Evolutionary conservation across 2,888 invertebrate genomes (phyloP), one percentile per base, ranked within the genome.

Genomic region (Conops quadrifasciatus): DNA sequence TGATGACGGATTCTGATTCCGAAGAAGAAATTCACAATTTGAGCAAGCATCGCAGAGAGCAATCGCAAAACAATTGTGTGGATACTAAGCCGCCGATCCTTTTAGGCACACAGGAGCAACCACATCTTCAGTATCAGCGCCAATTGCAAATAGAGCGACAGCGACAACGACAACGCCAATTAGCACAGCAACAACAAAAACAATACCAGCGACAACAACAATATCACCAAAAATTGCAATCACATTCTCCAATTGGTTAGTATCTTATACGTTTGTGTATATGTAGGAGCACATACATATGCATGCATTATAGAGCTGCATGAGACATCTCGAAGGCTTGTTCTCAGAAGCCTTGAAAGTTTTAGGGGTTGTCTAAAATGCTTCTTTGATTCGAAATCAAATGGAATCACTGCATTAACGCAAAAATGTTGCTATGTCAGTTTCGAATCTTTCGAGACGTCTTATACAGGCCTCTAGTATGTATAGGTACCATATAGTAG

Each of bases 1-100:
- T 91, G 76, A 87, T 93, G 78, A 90, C 92, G 70, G 93, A 93
- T 84, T 92, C 92, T 0, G 93, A 93, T 64, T 73, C 76, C 2
- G 77, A 77, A 62, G 77, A 77, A 72, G 77, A 77, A 72, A 87
- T 87, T 62, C 86, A 84, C 71, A 85, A 80, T 71, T 78, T 81
- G 70, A 77, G 77, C 49, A 77, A 78, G 62, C 78, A 79, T 72
- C 77, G 75, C 26, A 77, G 77, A 43, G 75, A 78, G 36, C 36
- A 36, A 9, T 9, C 4, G 36, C 36, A 36, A 36, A 9, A 9
- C 9, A 36, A 36, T 36, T 36, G 36, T 36, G 36, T 36, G 36
- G 51, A 56, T 47, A 30, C 60, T 49, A 79, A 78, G 49, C 74
- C 76, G 66, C 80, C 82, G 67, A 80, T 81, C 65, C 78, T 77